phyloP scores from a whole-genome alignment of 1,140 invertebrate species.

The Macrocentrus cingulum region DNA sequence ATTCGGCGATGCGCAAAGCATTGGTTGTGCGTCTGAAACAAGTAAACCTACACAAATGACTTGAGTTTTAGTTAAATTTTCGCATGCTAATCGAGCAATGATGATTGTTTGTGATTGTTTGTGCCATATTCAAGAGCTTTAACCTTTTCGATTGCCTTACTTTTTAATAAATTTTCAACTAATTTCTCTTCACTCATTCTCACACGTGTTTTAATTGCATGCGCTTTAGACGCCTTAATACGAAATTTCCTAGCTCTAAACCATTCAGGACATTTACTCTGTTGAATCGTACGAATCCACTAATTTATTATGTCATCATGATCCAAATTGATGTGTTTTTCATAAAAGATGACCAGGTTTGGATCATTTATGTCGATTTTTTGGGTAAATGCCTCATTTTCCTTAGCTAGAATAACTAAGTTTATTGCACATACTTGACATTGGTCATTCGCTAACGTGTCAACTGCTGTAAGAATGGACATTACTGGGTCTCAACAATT shows the following conservation, averaged over 20 bases:
- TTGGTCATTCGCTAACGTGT: constrained; percentile 6
- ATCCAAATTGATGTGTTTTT: constrained; percentile 31
- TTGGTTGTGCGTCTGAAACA: constrained; percentile 23
- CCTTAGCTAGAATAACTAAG: constrained; percentile 10
- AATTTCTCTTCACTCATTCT: background rate
- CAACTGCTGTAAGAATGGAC: background rate
- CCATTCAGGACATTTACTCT: constrained; percentile 28
- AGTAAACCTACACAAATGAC: constrained; percentile 25
- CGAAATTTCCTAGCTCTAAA: constrained; percentile 22
- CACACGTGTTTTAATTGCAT: background rate
- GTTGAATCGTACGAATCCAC: constrained; percentile 28
- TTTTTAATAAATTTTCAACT: background rate
- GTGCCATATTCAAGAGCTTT: constrained; percentile 4
- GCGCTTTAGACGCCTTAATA: constrained; percentile 27
- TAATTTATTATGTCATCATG: constrained; percentile 37
- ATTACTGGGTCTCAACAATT: background rate
- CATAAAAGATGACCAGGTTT: constrained; percentile 26
- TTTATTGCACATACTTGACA: constrained; percentile 12
- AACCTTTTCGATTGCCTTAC: background rate
- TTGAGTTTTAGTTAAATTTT: constrained; percentile 7
- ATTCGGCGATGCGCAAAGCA: constrained; percentile 32
- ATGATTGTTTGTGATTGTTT: background rate
- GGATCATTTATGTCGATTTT: background rate
- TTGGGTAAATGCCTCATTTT: constrained; percentile 5
- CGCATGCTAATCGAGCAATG: constrained; percentile 7